Conservation (phyloP, 1,140 invertebrate species). For the Cyclina sinensis region DNA sequence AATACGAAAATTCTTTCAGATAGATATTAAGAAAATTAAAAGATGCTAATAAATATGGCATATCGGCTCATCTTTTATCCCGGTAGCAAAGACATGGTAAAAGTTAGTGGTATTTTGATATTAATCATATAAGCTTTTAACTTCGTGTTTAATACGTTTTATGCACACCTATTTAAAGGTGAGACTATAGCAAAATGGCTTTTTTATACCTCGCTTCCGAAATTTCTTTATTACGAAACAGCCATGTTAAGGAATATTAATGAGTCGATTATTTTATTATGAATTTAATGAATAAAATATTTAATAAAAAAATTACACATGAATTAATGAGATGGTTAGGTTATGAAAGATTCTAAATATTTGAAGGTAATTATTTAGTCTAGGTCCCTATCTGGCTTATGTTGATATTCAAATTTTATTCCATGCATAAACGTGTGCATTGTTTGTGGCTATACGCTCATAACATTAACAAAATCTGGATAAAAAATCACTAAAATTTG, state of each 20-base stretch:
- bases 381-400: background rate
- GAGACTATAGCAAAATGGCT: background rate
- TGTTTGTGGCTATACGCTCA: background rate
- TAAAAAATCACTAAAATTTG: no score
- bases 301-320: conserved; percentile 13
- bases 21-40: conserved; percentile 63
- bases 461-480: background rate
- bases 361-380: background rate
- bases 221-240: conserved; percentile 8
- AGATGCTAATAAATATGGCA: conserved; percentile 57
- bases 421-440: background rate
- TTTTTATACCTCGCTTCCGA: background rate
- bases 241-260: conserved; percentile 46
- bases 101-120: background rate
- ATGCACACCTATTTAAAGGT: background rate
- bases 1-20: conserved; percentile 35
- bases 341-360: background rate
- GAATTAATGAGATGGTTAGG: background rate
- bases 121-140: conserved; percentile 44
- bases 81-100: conserved; percentile 10
- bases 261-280: conserved; percentile 37
- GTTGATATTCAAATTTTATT: background rate
- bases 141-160: background rate
- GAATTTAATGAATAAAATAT: conserved; percentile 19
- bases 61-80: conserved; percentile 48